Percentiles rank a stretch among this genome's conserved stretches.
phyloP scores from a whole-genome alignment of 1,140 invertebrate species.

The Drosophila orena region DNA sequence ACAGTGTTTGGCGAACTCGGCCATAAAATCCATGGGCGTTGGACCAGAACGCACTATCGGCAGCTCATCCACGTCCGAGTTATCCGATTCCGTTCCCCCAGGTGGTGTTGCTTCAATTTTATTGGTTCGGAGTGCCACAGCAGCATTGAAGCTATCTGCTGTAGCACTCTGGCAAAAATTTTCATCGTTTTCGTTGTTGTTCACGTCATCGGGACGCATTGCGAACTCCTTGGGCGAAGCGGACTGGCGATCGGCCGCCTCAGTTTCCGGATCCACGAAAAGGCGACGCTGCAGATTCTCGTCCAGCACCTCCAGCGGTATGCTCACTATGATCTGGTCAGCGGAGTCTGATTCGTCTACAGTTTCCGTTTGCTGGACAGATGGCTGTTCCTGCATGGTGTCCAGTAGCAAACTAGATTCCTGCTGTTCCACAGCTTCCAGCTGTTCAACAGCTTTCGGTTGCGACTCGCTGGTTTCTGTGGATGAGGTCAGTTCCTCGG shows the following conservation, averaged over 20 bases:
- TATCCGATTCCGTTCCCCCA: slow-evolving; percentile 8
- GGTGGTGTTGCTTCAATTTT: slow-evolving; percentile 64
- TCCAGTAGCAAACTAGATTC: background rate
- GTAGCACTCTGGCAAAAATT: slow-evolving; percentile 80
- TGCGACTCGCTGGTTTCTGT: slow-evolving; percentile 24
- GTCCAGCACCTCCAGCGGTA: slow-evolving; percentile 53
- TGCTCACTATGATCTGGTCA: slow-evolving; percentile 58
- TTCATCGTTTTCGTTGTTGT: slow-evolving; percentile 70
- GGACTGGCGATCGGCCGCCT: background rate
- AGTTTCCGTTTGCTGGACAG: background rate
- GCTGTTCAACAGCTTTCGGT: background rate
- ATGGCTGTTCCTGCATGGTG: background rate
- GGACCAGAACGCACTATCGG: slow-evolving; percentile 7
- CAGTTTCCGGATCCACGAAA: slow-evolving; percentile 7
- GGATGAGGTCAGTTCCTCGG: slow-evolving; percentile 50
- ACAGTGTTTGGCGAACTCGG: slow-evolving; percentile 70
- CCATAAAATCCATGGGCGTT: slow-evolving; percentile 67
- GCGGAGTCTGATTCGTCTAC: background rate
- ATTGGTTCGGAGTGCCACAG: slow-evolving; percentile 63
- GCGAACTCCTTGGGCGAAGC: slow-evolving; percentile 17
- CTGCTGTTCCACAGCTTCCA: background rate
- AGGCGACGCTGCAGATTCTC: slow-evolving; percentile 60
- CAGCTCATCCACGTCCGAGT: slow-evolving; percentile 5
- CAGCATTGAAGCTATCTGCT: slow-evolving; percentile 81
- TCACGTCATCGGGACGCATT: slow-evolving; percentile 49